A percentile compares a stretch with the other conserved stretches of the same genome.
These are phyloP conservation scores for Podiceps cristatus DNA, from an alignment of 2,113 vertebrate genomes.

Conservation along the genomic window DNA sequence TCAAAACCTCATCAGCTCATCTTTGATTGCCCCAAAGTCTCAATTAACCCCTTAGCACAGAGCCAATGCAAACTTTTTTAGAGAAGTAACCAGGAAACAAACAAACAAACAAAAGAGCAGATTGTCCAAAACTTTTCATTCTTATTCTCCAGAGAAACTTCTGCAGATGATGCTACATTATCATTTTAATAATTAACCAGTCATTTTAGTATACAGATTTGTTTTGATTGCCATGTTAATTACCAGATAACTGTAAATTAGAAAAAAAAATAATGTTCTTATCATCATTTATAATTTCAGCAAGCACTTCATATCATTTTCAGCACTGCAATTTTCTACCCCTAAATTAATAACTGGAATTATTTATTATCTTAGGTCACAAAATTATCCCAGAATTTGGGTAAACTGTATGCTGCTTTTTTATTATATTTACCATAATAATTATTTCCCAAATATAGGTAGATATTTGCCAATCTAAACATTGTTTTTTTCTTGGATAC, in stretches of 20 bases:
- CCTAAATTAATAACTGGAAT: neutral
- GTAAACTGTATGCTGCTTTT: neutral
- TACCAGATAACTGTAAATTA: neutral
- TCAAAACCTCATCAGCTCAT: neutral
- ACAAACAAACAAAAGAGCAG: neutral
- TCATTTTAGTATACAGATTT: neutral
- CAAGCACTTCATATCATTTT: neutral
- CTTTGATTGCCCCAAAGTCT: neutral
- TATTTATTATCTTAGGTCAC: neutral
- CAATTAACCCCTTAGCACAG: neutral
- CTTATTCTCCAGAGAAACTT: neutral
- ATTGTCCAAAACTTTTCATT: neutral
- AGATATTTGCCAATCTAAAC: neutral
- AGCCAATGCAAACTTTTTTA: neutral
- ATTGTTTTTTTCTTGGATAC: neutral
- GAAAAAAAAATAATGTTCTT: neutral
- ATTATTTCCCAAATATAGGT: neutral
- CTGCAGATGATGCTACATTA: neutral
- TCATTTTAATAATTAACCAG: neutral
- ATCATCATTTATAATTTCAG: neutral
- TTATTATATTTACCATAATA: neutral
- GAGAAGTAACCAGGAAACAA: neutral
- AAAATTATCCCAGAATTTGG: neutral
- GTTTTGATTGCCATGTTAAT: neutral
- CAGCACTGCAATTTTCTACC: neutral